Base-by-base conservation (phyloP, 2,797 vertebrate species). In the Psittacula echo region DNA sequence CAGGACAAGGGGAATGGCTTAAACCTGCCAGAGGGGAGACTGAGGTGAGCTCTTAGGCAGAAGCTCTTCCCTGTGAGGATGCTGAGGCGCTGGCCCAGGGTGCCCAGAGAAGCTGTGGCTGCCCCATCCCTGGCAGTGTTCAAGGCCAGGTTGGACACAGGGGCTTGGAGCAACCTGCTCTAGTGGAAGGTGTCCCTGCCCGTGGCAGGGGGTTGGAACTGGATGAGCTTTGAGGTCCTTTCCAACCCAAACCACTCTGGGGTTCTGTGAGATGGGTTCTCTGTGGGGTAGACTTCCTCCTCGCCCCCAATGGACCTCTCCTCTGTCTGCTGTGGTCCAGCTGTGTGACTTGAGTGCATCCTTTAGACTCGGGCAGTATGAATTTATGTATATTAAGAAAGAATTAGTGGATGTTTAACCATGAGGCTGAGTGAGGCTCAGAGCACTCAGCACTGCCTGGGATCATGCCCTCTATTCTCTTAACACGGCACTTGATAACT, bases 381-480 rank as follows among this genome's bases (percentile, higher is more conserved):
- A 39, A 54, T 89, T 79, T 29, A n/a, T 64, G 50, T 73, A 0
- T 32, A 34, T 88, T 68, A n/a, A 76, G 50, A 68, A 67, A 58
- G 14, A 62, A 61, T 39, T 17, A 74, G 71, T 24, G 30, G 42
- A 7, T 66, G 47, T 65, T 53, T 47, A 58, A 58, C 47, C 3
- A 3, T 51, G 32, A 10, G 0, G 1, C 32, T 14, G 85, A 87
- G 82, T 3, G 41, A 26, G 29, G 74, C 93, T 73, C 2, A 1
- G 81, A 85, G 79, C 64, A 0, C 72, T 51, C 0, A 0, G 81
- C 56, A 0, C 79, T 86, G 91, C 88, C 70, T 54, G 7, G 83
- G 71, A 80, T 82, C 90, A 22, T 42, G 91, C 80, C 80, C 95
- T 89, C 64, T 7, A 42, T 93, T 91, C 95, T 93, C 78, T 82